Percentiles rank a stretch among this genome's conserved stretches.
Conservation (phyloP, 2,888 invertebrate species). For the Melinaea menophilus region DNA sequence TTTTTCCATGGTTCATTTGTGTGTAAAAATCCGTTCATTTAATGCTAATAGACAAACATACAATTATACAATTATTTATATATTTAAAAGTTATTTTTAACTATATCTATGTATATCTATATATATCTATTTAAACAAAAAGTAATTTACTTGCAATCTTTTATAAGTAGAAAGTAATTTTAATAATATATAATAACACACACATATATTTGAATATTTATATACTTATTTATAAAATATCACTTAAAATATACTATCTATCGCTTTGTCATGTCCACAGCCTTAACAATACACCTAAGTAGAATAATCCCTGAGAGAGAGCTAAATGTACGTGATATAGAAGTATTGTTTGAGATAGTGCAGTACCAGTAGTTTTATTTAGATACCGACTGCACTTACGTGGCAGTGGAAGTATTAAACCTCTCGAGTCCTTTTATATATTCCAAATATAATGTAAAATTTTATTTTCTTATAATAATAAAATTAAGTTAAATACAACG, state of each 20-base stretch:
- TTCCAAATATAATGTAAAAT: neutral
- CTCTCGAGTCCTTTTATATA: constrained; percentile 8
- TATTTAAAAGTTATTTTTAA: no score
- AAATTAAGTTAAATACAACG: neutral
- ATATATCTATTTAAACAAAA: no score
- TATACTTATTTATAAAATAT: no score
- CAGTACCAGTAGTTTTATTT: constrained; percentile 23
- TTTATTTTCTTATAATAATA: neutral
- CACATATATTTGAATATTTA: no score
- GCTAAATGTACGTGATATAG: constrained; percentile 6
- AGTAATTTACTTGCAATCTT: no score
- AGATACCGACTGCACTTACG: constrained; percentile 22
- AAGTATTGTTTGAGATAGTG: constrained; percentile 7
- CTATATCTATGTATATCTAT: no score
- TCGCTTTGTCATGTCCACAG: neutral
- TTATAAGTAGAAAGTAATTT: no score
- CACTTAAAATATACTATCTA: neutral
- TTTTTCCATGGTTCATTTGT: no score
- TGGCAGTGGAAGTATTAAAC: constrained; percentile 14
- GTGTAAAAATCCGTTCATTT: no score
- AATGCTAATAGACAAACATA: no score
- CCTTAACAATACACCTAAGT: constrained; percentile 5
- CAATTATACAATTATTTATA: no score
- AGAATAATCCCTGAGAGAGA: constrained; percentile 9
- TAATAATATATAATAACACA: no score